phyloP scores from a whole-genome alignment of 1,140 invertebrate genomes.

The Phenacoccus solenopsis region DNA sequence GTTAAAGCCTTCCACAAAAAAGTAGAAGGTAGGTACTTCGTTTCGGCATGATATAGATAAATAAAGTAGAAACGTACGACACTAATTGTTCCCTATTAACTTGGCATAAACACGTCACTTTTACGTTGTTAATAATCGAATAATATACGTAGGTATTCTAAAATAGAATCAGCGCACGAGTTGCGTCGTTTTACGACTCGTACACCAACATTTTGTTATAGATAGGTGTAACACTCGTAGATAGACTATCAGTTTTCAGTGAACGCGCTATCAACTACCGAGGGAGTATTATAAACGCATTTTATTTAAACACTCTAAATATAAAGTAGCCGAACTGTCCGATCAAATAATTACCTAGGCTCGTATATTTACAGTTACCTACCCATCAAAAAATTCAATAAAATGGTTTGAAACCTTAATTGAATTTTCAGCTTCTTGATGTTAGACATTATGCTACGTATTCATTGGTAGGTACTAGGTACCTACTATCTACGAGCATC shows the following conservation, averaged over 20 bases:
- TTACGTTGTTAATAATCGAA: not conserved
- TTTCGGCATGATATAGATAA: not conserved
- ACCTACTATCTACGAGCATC: too few species aligned
- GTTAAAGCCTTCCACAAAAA: not conserved
- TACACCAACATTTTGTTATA: not conserved
- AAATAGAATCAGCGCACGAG: not conserved
- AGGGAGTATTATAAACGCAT: not conserved
- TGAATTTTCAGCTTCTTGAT: too few species aligned
- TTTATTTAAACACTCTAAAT: not conserved
- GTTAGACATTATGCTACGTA: too few species aligned
- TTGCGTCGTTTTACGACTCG: not conserved
- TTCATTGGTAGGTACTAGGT: too few species aligned
- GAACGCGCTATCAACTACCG: not conserved
- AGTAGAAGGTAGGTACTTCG: not conserved
- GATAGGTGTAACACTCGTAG: not conserved
- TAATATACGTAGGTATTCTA: not conserved
- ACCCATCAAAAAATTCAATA: too few species aligned
- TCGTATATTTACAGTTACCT: too few species aligned
- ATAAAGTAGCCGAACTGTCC: too few species aligned
- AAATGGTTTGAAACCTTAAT: too few species aligned
- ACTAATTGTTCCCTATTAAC: conserved; percentile 2
- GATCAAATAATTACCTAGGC: too few species aligned
- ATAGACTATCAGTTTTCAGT: too few species aligned
- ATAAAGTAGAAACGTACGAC: not conserved
- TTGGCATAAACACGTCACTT: not conserved